Evolutionary conservation across 30 jellyfish, hydroid and myxozoan genomes (phyloP).

Genomic region (Pelagia noctiluca): DNA sequence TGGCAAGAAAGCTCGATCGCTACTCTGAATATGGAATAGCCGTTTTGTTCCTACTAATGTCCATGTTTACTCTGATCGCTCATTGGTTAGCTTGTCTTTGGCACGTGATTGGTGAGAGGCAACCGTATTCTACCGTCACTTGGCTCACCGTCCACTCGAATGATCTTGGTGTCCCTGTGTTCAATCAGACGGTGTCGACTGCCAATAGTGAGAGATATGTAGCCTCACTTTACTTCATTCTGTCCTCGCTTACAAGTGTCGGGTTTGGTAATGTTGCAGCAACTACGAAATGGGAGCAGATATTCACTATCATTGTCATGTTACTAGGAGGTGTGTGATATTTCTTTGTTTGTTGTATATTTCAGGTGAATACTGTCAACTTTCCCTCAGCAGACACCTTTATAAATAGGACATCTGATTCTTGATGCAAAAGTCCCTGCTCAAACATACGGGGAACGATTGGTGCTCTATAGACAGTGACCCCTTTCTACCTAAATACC

Average conservation of each 20-base stretch:
- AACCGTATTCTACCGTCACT: conserved; percentile 43
- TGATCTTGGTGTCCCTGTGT: conserved; percentile 29
- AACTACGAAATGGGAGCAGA: conserved; percentile 81
- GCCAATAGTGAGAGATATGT: conserved; percentile 53
- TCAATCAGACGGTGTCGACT: conserved; percentile 25
- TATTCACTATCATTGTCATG: conserved; percentile 84
- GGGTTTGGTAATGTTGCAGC: conserved; percentile 98
- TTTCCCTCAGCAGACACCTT: too few species aligned
- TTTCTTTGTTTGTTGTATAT: background rate
- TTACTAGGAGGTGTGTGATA: conserved; percentile 84
- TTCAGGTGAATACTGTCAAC: too few species aligned
- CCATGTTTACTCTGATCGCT: conserved; percentile 80
- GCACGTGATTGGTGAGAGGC: conserved; percentile 82
- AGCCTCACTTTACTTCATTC: conserved; percentile 77
- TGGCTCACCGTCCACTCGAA: conserved; percentile 76
- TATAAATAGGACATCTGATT: too few species aligned
- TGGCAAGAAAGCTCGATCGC: conserved; percentile 90
- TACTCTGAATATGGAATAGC: conserved; percentile 96
- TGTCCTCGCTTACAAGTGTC: conserved; percentile 92
- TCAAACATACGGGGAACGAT: too few species aligned
- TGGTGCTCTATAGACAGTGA: too few species aligned
- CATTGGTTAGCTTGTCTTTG: conserved; percentile 98
- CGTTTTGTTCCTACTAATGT: conserved; percentile 83
- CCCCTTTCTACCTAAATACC: background rate
- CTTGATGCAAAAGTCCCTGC: too few species aligned